These are phyloP conservation scores for Drosophila longiperda DNA, from an alignment of 2,888 invertebrate species.

Conservation along the genomic window DNA sequence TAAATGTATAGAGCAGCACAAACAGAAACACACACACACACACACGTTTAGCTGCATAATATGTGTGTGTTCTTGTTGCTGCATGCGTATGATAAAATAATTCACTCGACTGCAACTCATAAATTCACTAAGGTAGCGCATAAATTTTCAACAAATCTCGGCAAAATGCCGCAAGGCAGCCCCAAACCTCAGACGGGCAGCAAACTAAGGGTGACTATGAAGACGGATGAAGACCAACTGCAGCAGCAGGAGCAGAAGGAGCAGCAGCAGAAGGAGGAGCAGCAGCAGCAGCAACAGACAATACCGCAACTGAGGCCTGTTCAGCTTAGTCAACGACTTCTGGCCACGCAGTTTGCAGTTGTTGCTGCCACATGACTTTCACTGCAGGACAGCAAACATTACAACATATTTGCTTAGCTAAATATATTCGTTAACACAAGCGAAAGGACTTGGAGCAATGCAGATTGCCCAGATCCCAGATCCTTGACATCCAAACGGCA, in stretches of 20 bases:
- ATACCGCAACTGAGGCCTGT: constrained; percentile 39
- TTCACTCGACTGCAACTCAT: constrained; percentile 82
- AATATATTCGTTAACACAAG: constrained; percentile 36
- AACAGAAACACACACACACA: constrained; percentile 2
- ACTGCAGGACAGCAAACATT: constrained; percentile 41
- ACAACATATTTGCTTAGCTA: constrained; percentile 57
- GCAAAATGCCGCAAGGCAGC: constrained; percentile 79
- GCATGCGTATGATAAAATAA: constrained; percentile 82
- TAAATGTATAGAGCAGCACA: constrained; percentile 21
- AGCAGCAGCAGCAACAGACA: constrained; percentile 17
- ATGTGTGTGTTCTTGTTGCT: constrained; percentile 61
- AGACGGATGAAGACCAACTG: background rate
- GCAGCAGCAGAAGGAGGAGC: background rate
- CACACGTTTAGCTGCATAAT: constrained; percentile 6
- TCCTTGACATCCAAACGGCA: constrained; percentile 19
- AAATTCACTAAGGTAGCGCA: constrained; percentile 81
- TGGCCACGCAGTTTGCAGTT: constrained; percentile 20
- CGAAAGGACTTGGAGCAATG: background rate
- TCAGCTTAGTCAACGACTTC: constrained; percentile 37
- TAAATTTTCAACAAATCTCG: constrained; percentile 79
- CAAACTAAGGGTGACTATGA: constrained; percentile 12
- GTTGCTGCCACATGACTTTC: constrained; percentile 38
- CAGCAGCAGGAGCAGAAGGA: constrained; percentile 11
- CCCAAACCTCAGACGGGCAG: constrained; percentile 62
- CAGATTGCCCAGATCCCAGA: constrained; percentile 2